Base-by-base conservation (phyloP, 2,797 vertebrate species). In the Huso huso region DNA sequence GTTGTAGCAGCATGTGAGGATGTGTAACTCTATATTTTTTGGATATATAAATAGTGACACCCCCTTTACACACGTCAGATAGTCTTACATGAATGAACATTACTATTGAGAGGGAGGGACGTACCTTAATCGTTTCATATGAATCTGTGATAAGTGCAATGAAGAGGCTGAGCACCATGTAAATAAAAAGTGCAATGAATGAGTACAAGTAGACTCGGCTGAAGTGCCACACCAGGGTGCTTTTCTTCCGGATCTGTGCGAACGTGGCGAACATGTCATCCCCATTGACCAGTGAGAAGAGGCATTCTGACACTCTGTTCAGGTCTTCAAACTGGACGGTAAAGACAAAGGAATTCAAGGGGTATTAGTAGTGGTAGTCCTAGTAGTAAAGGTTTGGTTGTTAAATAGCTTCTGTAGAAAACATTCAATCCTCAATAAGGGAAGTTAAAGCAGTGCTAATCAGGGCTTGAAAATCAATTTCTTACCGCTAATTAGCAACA, bases 231-330 rank as follows among this genome's bases (percentile, higher is more conserved):
- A 98, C 95, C 77, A 97, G 67, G 0, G 58, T 77, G 79, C 95
- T 97, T 75, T 91, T 97, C 84, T 93, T 87, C 77, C 95, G 93
- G 74, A 98, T 92, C 76, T 98, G 85, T 8, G 94, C 93, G 67
- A 99, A 99, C 0, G 95, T 98, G 37, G 92, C 89, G 74, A 95
- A 99, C 95, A 98, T 99, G 78, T 98, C 95, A 8, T 99, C 95
- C 0, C 95, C 95, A 0, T 98, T 99, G 82, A 99, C 76, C 74
- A 99, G 84, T 59, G 95, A 99, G 82, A 99, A 99, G n/a, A 99
- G 83, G 65, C 95, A 98, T 78, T 98, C 96, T 0, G 95, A 91
- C 10, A 98, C 95, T 0, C 90, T 93, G 75, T 92, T 94, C 81
- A 99, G 84, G 74, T 91, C 89, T 78, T 96, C 94, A 79, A 98